Evolutionary conservation across 1,140 invertebrate genomes (phyloP), one percentile per base, ranked within the genome.

Genomic region (Microplitis mediator): DNA sequence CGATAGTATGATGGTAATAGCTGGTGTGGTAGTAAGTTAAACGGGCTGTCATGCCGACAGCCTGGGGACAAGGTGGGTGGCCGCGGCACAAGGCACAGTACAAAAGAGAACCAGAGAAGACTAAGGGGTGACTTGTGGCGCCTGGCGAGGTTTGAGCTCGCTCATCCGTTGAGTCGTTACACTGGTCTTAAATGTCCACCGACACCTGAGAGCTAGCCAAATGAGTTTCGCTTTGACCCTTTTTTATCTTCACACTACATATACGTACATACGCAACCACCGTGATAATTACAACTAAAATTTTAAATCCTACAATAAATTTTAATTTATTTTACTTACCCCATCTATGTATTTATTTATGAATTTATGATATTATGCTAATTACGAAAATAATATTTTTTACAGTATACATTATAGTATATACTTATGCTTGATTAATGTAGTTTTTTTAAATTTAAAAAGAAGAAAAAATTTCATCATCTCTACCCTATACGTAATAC

Each of bases 81-180:
- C 11, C 45, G 16, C 9, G 14, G 31, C 50, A 34, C 9, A 51
- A 64, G 56, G 34, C 6, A 14, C n/a, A 51, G 9, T 36, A 23
- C 32, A 58, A 36, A 62, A 61, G 45, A 60, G 67, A 58, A n/a
- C n/a, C n/a, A 52, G 34, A 58, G 16, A 9, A 69, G 35, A 58
- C 14, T 23, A 32, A 34, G 34, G 39, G 68, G 68, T 71, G 69
- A 71, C 69, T 71, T 71, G 69, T 71, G 45, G 69, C 60, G 69
- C 58, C 60, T 63, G 39, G 31, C 61, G 61, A 54, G 45, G 51
- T 51, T 71, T 39, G n/a, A 71, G 62, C 34, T 71, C 50, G 69
- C 60, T 71, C 69, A 71, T 71, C 69, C 69, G 61, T 63, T 69
- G 68, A 61, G 61, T 71, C 69, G 61, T 71, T 71, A 71, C 51